Percentiles rank a stretch among this genome's conserved stretches.
Conservation (phyloP, 64 coral and sea anemone species). For the Montipora capricornis region DNA sequence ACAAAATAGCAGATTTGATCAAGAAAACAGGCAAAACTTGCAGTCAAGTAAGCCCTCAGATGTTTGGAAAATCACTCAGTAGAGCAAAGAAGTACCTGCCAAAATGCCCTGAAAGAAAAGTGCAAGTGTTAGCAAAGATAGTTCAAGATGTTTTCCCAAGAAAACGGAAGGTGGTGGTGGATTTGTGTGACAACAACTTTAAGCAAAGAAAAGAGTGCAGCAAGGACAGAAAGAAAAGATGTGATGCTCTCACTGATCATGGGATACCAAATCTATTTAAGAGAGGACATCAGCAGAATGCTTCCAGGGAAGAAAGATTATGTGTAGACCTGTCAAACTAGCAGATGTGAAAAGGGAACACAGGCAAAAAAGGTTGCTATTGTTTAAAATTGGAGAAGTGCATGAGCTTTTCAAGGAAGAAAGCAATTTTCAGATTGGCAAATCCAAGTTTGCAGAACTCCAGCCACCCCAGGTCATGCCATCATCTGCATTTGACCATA, state of each 20-base stretch:
- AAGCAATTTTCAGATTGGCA: constrained; percentile 9
- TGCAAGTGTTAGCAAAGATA: constrained; percentile 48
- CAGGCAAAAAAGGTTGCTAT: background rate
- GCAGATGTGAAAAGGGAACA: constrained; percentile 57
- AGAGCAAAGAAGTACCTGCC: background rate
- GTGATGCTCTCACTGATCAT: constrained; percentile 49
- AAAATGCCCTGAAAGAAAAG: constrained; percentile 49
- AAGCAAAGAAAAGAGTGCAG: constrained; percentile 40
- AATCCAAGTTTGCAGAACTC: constrained; percentile 68
- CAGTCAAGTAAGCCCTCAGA: too few relatives aligned
- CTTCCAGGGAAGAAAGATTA: constrained; percentile 64
- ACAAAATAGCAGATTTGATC: too few relatives aligned
- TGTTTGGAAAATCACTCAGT: too few relatives aligned
- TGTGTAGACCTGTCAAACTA: constrained; percentile 55
- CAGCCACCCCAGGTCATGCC: background rate
- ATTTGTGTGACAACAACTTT: constrained; percentile 38
- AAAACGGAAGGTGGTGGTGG: constrained; percentile 38
- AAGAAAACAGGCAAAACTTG: too few relatives aligned
- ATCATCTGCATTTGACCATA: too few relatives aligned
- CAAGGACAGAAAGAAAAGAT: constrained; percentile 50
- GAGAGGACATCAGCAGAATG: constrained; percentile 44
- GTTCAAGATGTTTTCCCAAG: constrained; percentile 33
- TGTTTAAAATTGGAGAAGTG: background rate
- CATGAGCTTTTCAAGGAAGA: constrained; percentile 46
- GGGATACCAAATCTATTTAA: constrained; percentile 58